Evolutionary conservation across 2,888 invertebrate species (phyloP), one percentile per base, ranked within the genome.

Genomic region (Oxytorus armatus): DNA sequence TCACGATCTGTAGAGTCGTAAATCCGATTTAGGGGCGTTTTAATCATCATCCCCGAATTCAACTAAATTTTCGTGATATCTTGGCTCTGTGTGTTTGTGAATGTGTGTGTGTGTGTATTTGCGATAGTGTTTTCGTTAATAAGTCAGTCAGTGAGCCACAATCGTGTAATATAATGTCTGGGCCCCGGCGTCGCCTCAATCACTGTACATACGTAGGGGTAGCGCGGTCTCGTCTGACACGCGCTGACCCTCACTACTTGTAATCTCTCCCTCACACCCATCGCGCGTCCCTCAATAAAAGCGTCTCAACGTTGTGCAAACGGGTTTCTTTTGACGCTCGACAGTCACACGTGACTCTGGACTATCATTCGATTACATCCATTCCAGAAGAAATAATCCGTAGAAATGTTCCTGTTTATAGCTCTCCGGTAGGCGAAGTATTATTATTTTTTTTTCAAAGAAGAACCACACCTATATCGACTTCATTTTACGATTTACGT

Each of bases 201-300:
- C 29, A 14, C 14, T 4, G 21, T 55, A n/a, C n/a, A n/a, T n/a
- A 23, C 25, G 51, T n/a, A 55, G 39, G 65, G 63, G 29, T 25
- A 44, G 10, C 44, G 7, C 42, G 39, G 69, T 55, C 53, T 29
- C 68, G 69, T 63, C 74, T 51, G 77, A 81, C 73, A 81, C 65
- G 57, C 73, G 81, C 59, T 74, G 81, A 81, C 77, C 74, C 77
- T 70, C 39, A 47, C 77, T 74, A 77, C 74, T 81, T 72, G 79
- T 76, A 76, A 76, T 76, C 59, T 29, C 14, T 11, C 29, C 29
- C 29, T 5, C 29, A 2, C 29, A 5, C 29, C 29, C 29, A 3
- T 29, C 29, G n/a, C 29, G 2, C 29, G 3, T 29, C 29, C 29
- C 5, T 5, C 29, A 29, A 4, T 4, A 25, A 70, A 77, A 69